phyloP scores from a whole-genome alignment of 1,140 invertebrate species.

The honey bee (Apis mellifera) region DNA sequence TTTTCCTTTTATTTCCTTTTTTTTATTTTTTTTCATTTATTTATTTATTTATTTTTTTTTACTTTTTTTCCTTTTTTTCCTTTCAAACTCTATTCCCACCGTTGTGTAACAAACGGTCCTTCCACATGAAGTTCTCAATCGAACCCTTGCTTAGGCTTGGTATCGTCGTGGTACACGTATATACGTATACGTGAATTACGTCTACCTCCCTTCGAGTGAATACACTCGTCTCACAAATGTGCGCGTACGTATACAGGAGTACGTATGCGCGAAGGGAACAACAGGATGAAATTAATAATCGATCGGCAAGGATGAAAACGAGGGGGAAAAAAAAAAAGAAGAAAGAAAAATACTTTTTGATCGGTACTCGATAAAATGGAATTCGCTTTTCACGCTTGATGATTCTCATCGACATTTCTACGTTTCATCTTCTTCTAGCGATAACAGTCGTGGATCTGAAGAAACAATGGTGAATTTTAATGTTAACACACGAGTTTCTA shows the following conservation, averaged over 20 bases:
- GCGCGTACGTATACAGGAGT: neutral
- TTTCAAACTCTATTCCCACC: neutral
- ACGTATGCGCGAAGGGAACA: neutral
- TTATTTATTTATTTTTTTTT: conserved; percentile 5
- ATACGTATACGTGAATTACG: neutral
- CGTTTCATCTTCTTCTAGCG: no score
- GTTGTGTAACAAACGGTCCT: conserved; percentile 12
- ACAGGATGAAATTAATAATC: conserved; percentile 19
- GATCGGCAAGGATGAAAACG: conserved; percentile 23
- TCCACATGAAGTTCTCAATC: conserved; percentile 42
- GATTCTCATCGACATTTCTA: neutral
- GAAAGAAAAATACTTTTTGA: neutral
- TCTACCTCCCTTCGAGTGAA: conserved; percentile 10
- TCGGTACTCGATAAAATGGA: neutral
- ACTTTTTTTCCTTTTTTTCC: conserved; percentile 12
- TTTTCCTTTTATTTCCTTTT: neutral
- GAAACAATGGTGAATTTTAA: neutral
- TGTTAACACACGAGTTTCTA: neutral
- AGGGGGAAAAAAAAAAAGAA: neutral
- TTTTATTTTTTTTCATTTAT: neutral
- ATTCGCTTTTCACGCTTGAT: neutral
- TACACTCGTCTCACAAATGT: conserved; percentile 11
- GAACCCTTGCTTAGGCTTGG: conserved; percentile 53
- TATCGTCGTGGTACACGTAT: neutral
- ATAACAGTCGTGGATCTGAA: neutral